Conservation (phyloP, 2,888 invertebrate species). For the Adelognathus sp. region DNA sequence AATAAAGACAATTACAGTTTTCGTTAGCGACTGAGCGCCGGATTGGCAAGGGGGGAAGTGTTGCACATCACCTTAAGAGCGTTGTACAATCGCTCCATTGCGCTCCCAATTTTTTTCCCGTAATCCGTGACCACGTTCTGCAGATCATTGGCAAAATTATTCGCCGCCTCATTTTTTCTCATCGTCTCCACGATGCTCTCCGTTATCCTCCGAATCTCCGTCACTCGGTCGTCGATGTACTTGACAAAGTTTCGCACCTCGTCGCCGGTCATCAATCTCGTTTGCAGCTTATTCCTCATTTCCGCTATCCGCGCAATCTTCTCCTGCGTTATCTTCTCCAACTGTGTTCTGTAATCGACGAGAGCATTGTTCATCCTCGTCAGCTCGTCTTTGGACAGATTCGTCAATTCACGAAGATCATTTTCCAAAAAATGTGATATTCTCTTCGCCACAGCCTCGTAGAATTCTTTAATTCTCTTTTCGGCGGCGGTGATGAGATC, state of each 20-base stretch:
- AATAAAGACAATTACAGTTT: no score
- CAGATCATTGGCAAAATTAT: conserved; percentile 53
- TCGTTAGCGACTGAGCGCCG: no score
- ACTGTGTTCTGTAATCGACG: conserved; percentile 44
- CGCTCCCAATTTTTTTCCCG: conserved; percentile 47
- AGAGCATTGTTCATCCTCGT: conserved; percentile 46
- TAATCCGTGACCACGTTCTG: conserved; percentile 29
- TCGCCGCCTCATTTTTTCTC: conserved; percentile 33
- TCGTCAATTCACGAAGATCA: conserved; percentile 49
- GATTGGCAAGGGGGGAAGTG: no score
- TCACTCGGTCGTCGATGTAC: conserved; percentile 53
- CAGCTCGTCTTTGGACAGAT: conserved; percentile 58
- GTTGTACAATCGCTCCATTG: conserved; percentile 33
- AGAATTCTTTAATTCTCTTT: conserved; percentile 54
- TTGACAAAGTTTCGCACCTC: conserved; percentile 53
- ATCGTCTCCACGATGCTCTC: conserved; percentile 46
- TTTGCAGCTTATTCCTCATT: conserved; percentile 49
- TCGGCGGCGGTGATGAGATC: conserved; percentile 42
- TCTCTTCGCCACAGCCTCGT: conserved; percentile 41
- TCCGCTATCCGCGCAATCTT: conserved; percentile 43
- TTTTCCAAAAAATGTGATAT: conserved; percentile 52
- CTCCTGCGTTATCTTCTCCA: conserved; percentile 58
- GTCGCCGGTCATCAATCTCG: conserved; percentile 45
- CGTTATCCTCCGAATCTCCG: conserved; percentile 46
- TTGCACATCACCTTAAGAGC: conserved; percentile 55